These are phyloP conservation scores for Ariolimax columbianus DNA, from an alignment of 2,888 invertebrate genomes.

Conservation along the genomic window DNA sequence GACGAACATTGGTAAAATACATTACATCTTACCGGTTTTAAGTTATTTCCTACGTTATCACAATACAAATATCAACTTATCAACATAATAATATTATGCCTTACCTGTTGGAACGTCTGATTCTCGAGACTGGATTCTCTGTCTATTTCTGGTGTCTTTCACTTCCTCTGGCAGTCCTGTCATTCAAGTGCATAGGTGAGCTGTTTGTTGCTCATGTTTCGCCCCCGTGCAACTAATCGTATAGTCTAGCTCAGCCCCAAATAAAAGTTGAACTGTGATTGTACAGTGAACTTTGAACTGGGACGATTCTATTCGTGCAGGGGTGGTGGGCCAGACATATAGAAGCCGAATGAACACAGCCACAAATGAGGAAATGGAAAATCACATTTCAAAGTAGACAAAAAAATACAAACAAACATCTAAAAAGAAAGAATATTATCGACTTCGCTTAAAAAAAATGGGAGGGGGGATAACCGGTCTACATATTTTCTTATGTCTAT, in stretches of 20 bases:
- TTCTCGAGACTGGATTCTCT: neutral
- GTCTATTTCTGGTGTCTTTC: neutral
- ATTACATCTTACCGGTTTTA: neutral
- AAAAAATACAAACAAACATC: neutral
- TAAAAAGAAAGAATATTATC: neutral
- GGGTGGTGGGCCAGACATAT: neutral
- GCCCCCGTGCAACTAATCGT: conserved; percentile 28
- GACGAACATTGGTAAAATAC: neutral
- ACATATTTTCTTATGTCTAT: conserved; percentile 15
- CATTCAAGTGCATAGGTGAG: conserved; percentile 14
- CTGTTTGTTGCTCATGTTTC: conserved; percentile 22
- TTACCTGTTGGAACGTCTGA: neutral
- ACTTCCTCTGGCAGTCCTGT: neutral
- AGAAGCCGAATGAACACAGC: neutral
- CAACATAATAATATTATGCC: neutral
- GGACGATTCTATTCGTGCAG: conserved; percentile 9
- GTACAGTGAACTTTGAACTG: conserved; percentile 22
- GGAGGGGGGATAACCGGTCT: neutral
- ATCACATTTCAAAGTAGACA: too few species aligned
- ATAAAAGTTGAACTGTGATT: conserved; percentile 33
- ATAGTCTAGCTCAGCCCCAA: conserved; percentile 15
- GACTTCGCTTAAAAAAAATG: neutral
- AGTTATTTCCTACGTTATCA: neutral
- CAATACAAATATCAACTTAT: neutral
- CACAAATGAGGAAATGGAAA: neutral